These are phyloP conservation scores for Pogonognathellus flavescens DNA, from an alignment of 1,140 invertebrate species.

Conservation along the genomic window DNA sequence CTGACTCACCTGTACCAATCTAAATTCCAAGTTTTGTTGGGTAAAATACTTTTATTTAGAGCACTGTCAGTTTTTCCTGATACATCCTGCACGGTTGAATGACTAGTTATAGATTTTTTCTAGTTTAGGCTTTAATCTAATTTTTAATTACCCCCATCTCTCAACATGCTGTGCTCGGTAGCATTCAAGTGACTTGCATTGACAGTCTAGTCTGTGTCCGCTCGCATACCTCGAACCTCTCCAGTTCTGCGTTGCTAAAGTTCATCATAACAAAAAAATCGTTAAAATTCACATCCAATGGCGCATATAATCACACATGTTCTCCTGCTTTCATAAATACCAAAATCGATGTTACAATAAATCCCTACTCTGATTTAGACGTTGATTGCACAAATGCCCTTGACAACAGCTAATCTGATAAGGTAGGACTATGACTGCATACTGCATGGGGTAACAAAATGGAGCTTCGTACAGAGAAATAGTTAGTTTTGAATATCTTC, in stretches of 20 bases:
- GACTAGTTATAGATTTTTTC: constrained; percentile 47
- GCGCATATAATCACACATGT: too few species aligned
- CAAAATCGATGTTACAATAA: too few species aligned
- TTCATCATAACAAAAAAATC: constrained; percentile 57
- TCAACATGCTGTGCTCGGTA: constrained; percentile 29
- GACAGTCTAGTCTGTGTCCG: constrained; percentile 72
- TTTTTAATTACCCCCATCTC: constrained; percentile 49
- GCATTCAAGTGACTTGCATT: constrained; percentile 44
- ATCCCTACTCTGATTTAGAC: too few species aligned
- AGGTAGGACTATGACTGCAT: too few species aligned
- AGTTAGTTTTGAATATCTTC: too few species aligned
- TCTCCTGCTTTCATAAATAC: too few species aligned
- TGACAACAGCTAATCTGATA: too few species aligned
- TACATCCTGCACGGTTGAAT: constrained; percentile 45
- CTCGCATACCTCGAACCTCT: constrained; percentile 87
- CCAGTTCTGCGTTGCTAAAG: constrained; percentile 82
- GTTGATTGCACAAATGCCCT: too few species aligned
- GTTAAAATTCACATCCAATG: background rate
- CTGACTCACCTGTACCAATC: constrained; percentile 38
- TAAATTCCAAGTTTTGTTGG: constrained; percentile 31
- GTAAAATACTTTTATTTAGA: constrained; percentile 44
- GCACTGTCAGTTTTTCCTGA: constrained; percentile 43
- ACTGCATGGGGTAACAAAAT: too few species aligned
- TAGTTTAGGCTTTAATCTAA: constrained; percentile 47
- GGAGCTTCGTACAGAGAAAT: too few species aligned